Evolutionary conservation across 2,113 vertebrate species (phyloP).

Genomic region (Ariopsis seemanni): DNA sequence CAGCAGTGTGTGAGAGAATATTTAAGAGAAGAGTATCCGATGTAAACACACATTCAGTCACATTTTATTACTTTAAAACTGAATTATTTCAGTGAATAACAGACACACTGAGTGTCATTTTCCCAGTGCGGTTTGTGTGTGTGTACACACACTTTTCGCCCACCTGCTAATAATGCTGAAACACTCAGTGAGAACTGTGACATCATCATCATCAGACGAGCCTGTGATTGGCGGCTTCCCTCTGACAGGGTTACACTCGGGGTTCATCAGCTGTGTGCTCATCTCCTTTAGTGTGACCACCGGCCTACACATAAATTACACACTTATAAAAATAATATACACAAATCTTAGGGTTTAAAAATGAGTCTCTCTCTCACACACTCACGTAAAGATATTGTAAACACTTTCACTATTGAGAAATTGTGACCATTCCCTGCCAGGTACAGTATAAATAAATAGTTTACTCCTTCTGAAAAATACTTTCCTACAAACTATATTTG

Average conservation of each 20-base stretch:
- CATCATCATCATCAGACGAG: conserved; percentile 54
- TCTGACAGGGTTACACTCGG: conserved; percentile 72
- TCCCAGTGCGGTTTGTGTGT: neutral
- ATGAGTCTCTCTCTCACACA: conserved; percentile 21
- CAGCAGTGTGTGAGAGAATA: neutral
- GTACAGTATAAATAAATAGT: neutral
- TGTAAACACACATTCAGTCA: neutral
- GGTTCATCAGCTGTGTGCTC: conserved; percentile 74
- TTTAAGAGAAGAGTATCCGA: neutral
- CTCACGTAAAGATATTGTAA: neutral
- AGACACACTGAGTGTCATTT: neutral
- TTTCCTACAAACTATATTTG: neutral
- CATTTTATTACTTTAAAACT: neutral
- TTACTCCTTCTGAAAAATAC: neutral
- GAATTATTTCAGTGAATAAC: neutral
- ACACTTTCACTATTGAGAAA: neutral
- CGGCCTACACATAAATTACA: conserved; percentile 73
- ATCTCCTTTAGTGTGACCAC: conserved; percentile 73
- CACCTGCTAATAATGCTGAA: conserved; percentile 48
- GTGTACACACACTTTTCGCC: neutral
- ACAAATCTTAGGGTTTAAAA: conserved; percentile 42
- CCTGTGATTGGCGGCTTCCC: conserved; percentile 67
- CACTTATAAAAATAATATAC: conserved; percentile 49
- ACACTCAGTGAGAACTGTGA: conserved; percentile 60
- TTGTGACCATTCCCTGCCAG: no score